Evolutionary conservation across 1,140 invertebrate species (phyloP), one percentile per base, ranked within the genome.

Genomic region (Drosophila ohnishii): DNA sequence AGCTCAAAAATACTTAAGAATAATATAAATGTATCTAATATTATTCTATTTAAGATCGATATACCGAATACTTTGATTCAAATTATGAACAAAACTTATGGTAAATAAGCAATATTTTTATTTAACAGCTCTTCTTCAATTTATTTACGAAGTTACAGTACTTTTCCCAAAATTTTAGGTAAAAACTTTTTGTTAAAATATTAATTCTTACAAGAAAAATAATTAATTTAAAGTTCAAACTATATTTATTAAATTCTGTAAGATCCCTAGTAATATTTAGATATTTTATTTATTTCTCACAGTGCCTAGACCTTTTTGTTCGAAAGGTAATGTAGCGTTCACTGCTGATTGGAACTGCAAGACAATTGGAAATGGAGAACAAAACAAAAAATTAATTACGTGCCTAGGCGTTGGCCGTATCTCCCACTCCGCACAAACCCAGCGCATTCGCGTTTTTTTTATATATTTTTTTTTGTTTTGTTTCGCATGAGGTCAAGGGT

Each of bases 401-500:
- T 76, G 77, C 59, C 62, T 47, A 53, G 34, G 57, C 59, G 44
- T 44, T 50, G 34, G 45, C 37, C 53, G 30, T 39, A 34, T 66
- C 30, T 45, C 16, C 14, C 35, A 37, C n/a, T 11, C 30, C 10
- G 8, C 56, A 42, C 45, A 28, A n/a, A 0, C 28, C 28, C 47
- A 30, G 25, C 14, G 10, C n/a, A 1, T 50, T 50, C 48, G 5
- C 44, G 44, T 14, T 30, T 28, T n/a, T 48, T 30, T 3, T 48
- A 1, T 45, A 6, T 25, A 30, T 34, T 14, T 9, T 25, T 22
- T 50, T 61, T 57, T 13, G 14, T 28, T 63, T 72, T 75, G 70
- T 75, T 59, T 62, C 22, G 60, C 75, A 58, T 56, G 73, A 80
- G 81, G 81, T 84, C 81, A 84, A 84, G 81, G 77, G 81, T 77